A percentile compares a stretch with the other conserved stretches of the same genome.
These are phyloP conservation scores for Chiloscyllium punctatum DNA, from an alignment of 2,797 vertebrate species.

Conservation along the genomic window DNA sequence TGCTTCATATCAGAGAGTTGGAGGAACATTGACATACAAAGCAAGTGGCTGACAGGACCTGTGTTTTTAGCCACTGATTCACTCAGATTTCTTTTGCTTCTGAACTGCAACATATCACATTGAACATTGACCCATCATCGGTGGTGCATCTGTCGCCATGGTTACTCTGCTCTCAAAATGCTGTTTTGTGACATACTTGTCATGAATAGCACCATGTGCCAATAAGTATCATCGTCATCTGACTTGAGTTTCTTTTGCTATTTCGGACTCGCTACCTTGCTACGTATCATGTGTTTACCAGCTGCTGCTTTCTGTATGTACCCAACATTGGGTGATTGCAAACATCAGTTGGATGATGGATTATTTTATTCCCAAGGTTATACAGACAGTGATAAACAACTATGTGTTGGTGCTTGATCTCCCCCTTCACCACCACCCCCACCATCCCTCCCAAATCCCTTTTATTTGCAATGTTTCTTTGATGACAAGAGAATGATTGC, in stretches of 20 bases:
- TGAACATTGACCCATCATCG: constrained; percentile 1
- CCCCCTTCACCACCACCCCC: not conserved
- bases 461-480: constrained; percentile 28
- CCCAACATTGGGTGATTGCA: constrained; percentile 17
- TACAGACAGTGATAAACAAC: not conserved
- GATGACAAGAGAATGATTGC: constrained; percentile 30
- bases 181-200: not conserved
- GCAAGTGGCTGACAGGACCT: constrained; percentile 29
- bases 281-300: constrained; percentile 24
- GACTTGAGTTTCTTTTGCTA: constrained; percentile 1
- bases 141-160: not conserved
- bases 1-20: constrained; percentile 31
- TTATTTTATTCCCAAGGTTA: constrained; percentile 19
- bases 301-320: constrained; percentile 13
- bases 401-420: constrained; percentile 32
- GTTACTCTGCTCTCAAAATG: constrained; percentile 24
- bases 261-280: not conserved
- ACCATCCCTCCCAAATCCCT: not conserved
- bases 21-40: constrained; percentile 25
- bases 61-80: constrained; percentile 29
- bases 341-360: constrained; percentile 19
- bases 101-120: constrained; percentile 29
- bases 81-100: constrained; percentile 5
- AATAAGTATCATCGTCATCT: not conserved
- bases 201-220: constrained; percentile 17